phyloP scores from a whole-genome alignment of 2,113 vertebrate species.

The Andinoacara biseriatus region DNA sequence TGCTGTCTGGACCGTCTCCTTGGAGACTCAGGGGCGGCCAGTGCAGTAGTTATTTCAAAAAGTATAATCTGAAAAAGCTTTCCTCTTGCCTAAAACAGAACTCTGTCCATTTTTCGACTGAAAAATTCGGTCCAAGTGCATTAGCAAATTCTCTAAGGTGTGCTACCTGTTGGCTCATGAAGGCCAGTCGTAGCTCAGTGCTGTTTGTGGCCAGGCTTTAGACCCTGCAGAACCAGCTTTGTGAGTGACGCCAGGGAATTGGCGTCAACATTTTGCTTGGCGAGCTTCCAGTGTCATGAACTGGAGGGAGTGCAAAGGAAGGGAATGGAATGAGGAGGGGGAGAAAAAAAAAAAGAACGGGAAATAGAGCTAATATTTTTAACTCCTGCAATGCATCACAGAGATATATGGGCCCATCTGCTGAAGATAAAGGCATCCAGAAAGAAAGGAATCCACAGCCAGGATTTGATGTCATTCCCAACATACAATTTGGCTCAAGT shows the following conservation, averaged over 20 bases:
- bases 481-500: background rate
- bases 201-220: background rate
- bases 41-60: constrained; percentile 13
- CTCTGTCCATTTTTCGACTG: background rate
- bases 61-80: constrained; percentile 8
- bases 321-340: constrained; percentile 52
- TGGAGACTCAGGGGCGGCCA: constrained; percentile 32
- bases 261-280: constrained; percentile 77
- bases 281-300: constrained; percentile 68
- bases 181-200: background rate
- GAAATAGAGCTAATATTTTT: constrained; percentile 64
- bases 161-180: constrained; percentile 30
- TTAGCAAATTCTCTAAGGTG: constrained; percentile 9
- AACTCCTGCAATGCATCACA: constrained; percentile 64
- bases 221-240: constrained; percentile 44
- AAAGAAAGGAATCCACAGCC: constrained; percentile 20
- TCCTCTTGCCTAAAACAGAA: background rate
- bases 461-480: constrained; percentile 37
- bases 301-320: constrained; percentile 58
- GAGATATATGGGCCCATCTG: constrained; percentile 49
- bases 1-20: constrained; percentile 30
- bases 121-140: background rate
- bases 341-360: constrained; percentile 23
- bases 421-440: constrained; percentile 27
- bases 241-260: constrained; percentile 59